Evolutionary conservation across 2,888 invertebrate species (phyloP).

Genomic region (Hedya salicella): DNA sequence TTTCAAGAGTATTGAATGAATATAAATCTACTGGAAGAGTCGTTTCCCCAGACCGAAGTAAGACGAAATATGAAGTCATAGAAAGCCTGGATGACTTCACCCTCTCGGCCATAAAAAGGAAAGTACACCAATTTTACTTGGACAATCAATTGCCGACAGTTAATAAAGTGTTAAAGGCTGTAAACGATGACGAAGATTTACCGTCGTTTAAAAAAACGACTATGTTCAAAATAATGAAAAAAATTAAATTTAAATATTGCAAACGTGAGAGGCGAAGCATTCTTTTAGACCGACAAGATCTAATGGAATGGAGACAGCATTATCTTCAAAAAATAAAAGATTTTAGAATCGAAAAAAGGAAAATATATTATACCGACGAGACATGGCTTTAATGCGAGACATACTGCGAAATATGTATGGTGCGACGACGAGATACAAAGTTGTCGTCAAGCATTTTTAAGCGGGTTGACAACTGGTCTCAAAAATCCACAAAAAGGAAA

Average conservation of each 20-base stretch:
- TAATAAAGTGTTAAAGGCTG: too few relatives aligned
- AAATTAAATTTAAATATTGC: constrained; percentile 1
- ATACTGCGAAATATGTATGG: too few relatives aligned
- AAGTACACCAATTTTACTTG: constrained; percentile 15
- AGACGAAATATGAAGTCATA: too few relatives aligned
- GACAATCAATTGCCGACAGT: background rate
- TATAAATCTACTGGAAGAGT: too few relatives aligned
- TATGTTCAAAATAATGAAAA: constrained; percentile 10
- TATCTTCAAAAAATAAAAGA: constrained; percentile 3
- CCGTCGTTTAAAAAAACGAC: background rate
- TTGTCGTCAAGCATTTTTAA: background rate
- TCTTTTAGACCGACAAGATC: constrained; percentile 6
- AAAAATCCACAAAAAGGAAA: constrained; percentile 15
- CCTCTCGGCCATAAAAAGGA: constrained; percentile 3
- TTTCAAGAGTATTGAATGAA: too few relatives aligned
- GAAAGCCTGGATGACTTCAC: constrained; percentile 1
- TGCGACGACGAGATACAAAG: too few relatives aligned
- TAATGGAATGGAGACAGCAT: background rate
- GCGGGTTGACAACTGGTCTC: constrained; percentile 6
- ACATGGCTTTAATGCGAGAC: constrained; percentile 3
- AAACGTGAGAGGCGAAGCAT: constrained; percentile 1
- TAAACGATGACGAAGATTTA: too few relatives aligned
- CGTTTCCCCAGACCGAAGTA: too few relatives aligned
- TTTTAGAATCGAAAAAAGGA: constrained; percentile 6
- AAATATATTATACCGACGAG: constrained; percentile 12